These are phyloP conservation scores for Prunella himalayana DNA, from an alignment of 2,113 vertebrate species.

Conservation along the genomic window DNA sequence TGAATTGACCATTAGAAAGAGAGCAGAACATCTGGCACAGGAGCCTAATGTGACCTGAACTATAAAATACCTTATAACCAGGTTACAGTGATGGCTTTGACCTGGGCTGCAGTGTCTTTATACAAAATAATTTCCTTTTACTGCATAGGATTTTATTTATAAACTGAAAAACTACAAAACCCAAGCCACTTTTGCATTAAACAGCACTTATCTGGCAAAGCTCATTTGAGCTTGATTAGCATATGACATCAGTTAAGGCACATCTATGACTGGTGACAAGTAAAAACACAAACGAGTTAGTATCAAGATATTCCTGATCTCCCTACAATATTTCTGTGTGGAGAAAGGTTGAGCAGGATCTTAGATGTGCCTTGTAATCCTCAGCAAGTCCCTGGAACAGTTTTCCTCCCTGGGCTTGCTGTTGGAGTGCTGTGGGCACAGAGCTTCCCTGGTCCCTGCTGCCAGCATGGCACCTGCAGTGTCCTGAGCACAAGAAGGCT, in stretches of 20 bases:
- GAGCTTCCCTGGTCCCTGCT: fast-evolving
- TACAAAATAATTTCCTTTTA: background rate
- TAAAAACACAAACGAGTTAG: background rate
- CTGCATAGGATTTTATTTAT: background rate
- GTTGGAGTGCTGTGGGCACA: fast-evolving
- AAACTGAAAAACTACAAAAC: background rate
- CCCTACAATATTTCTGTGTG: background rate
- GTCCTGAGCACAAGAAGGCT: fast-evolving
- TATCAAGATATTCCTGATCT: background rate
- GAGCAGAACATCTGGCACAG: background rate
- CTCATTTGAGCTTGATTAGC: background rate
- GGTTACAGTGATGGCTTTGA: background rate
- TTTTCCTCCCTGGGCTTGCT: background rate
- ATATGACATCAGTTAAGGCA: background rate
- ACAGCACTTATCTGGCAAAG: background rate
- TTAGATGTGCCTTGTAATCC: fast-evolving
- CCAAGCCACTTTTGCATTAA: background rate
- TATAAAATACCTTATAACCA: background rate
- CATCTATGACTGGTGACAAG: fast-evolving
- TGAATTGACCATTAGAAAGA: background rate
- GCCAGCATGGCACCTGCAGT: fast-evolving
- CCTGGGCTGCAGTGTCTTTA: background rate
- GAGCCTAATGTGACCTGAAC: background rate
- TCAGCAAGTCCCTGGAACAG: fast-evolving
- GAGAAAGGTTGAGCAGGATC: fast-evolving